Evolutionary conservation across 2,113 vertebrate species (phyloP).

Genomic region (Phyllopteryx taeniolatus): DNA sequence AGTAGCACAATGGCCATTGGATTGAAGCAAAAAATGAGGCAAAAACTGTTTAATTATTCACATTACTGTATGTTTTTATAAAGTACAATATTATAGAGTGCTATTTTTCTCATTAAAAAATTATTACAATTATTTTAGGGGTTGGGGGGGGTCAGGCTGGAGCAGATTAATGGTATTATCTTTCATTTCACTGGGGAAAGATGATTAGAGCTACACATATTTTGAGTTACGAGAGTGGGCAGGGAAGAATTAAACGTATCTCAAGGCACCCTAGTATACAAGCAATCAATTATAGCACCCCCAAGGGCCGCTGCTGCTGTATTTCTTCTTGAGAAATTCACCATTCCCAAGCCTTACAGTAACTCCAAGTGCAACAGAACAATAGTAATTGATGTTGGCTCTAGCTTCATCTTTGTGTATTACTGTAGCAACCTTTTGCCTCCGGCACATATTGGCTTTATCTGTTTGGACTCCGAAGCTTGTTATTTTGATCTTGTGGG

Average conservation of each 20-base stretch:
- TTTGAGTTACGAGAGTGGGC: too few species aligned
- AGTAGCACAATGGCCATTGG: too few species aligned
- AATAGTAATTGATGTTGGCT: slow-evolving; percentile 54
- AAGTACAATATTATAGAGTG: not conserved
- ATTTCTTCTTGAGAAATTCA: not conserved
- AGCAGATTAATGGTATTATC: not conserved
- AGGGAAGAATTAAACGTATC: too few species aligned
- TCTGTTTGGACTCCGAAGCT: slow-evolving; percentile 7
- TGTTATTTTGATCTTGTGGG: slow-evolving; percentile 8
- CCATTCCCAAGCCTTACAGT: slow-evolving; percentile 19
- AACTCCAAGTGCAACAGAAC: slow-evolving; percentile 40
- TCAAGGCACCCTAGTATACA: not conserved
- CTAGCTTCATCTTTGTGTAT: slow-evolving; percentile 12
- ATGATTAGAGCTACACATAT: not conserved
- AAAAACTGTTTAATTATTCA: too few species aligned
- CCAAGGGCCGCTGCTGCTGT: not conserved
- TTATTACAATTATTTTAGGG: not conserved
- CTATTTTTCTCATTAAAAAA: not conserved
- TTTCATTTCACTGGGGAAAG: not conserved
- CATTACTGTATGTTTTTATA: too few species aligned
- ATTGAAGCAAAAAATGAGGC: too few species aligned
- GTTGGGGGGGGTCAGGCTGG: too few species aligned
- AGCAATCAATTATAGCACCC: not conserved
- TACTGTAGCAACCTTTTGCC: slow-evolving; percentile 24
- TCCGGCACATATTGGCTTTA: slow-evolving; percentile 20